These are phyloP conservation scores for Axinella damicornis DNA, from an alignment of 37 sponge, comb jelly and placozoan species.

Conservation along the genomic window DNA sequence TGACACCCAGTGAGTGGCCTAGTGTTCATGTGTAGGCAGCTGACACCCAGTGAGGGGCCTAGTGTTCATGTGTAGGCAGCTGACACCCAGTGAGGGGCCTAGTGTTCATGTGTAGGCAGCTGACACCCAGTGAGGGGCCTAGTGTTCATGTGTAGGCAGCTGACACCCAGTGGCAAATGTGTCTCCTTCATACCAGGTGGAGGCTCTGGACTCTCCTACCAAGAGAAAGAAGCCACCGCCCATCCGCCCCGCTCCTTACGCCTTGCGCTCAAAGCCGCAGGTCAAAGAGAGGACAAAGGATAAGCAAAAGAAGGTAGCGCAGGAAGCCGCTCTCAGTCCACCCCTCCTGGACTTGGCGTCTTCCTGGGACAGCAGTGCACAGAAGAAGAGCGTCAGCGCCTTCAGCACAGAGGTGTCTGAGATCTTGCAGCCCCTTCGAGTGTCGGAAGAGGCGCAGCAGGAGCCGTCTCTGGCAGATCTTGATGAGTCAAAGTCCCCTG, in stretches of 20 bases:
- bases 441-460: neutral
- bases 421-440: conserved; percentile 19
- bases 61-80: no score
- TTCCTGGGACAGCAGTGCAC: conserved; percentile 28
- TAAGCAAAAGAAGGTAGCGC: neutral
- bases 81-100: no score
- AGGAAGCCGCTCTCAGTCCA: neutral
- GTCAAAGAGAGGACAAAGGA: conserved; percentile 4
- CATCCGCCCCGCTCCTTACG: neutral
- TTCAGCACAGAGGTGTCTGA: conserved; percentile 14
- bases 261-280: neutral
- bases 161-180: no score
- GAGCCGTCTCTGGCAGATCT: neutral
- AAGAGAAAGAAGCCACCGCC: neutral
- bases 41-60: no score
- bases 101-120: no score
- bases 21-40: no score
- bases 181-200: no score
- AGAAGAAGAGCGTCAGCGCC: neutral
- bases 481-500: neutral
- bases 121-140: no score
- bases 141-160: no score
- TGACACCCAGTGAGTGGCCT: no score
- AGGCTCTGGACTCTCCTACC: no score
- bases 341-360: conserved; percentile 35